A percentile compares a stretch with the other conserved stretches of the same genome.
phyloP scores from a whole-genome alignment of 2,797 vertebrate species.

The Pachyuromys duprasi region DNA sequence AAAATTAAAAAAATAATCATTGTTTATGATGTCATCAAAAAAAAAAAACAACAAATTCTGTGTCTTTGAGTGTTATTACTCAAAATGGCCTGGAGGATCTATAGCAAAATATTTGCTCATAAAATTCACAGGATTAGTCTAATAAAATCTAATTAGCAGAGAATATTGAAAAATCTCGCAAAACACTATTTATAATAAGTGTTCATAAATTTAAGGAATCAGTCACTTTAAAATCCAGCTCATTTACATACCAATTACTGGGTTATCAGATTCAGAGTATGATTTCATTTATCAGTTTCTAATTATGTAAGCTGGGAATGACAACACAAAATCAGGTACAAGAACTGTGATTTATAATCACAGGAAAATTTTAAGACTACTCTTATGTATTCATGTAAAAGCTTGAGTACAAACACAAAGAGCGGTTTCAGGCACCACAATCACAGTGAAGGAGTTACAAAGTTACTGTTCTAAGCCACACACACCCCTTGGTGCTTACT shows the following conservation, averaged over 20 bases:
- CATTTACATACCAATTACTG: neutral
- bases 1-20: neutral
- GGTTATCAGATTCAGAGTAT: neutral
- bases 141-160: neutral
- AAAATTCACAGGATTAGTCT: constrained; percentile 20
- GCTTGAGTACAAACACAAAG: neutral
- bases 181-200: neutral
- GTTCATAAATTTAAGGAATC: constrained; percentile 30
- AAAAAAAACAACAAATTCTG: neutral
- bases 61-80: constrained; percentile 12
- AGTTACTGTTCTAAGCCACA: neutral
- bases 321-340: neutral
- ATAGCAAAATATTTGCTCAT: neutral
- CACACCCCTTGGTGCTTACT: no score
- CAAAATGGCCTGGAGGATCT: neutral
- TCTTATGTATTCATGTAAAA: neutral
- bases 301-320: neutral
- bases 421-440: neutral
- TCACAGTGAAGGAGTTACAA: neutral
- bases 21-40: neutral
- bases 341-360: neutral
- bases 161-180: neutral
- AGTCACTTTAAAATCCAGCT: neutral
- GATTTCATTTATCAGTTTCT: neutral
- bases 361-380: neutral